A percentile compares a stretch with the other conserved stretches of the same genome.
These are phyloP conservation scores for Xerus rutilus DNA, from an alignment of 2,797 vertebrate genomes.

Conservation along the genomic window DNA sequence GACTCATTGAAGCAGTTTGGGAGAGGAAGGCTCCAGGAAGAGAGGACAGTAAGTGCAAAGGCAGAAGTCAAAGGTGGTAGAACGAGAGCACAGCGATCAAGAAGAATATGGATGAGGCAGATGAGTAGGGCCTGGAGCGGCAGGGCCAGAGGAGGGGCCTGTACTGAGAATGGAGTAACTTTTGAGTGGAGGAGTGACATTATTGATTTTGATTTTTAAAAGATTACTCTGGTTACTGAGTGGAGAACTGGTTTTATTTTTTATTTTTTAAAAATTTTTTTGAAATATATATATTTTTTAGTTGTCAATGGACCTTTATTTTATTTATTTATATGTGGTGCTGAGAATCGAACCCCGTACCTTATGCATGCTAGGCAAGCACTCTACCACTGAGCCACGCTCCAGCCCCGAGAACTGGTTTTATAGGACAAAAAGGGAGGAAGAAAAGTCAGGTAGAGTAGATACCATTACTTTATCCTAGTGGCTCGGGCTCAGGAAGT, in stretches of 20 bases:
- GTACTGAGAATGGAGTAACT: neutral
- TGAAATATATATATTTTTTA: no score
- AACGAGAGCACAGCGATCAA: neutral
- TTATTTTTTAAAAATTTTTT: neutral
- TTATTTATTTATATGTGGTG: no score
- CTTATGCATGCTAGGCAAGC: no score
- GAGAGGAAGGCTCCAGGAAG: neutral
- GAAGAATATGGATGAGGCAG: neutral
- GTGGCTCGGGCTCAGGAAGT: neutral
- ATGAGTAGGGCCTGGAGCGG: neutral
- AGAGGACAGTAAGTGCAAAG: neutral
- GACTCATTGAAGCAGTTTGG: neutral
- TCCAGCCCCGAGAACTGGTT: neutral
- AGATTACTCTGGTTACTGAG: neutral
- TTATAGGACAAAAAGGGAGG: neutral
- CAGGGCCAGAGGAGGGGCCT: neutral
- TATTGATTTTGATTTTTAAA: neutral
- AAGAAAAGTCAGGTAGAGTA: neutral
- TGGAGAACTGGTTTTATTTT: conserved; percentile 3
- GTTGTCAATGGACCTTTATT: no score
- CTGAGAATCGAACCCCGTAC: no score
- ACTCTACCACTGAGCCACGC: no score
- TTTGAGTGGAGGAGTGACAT: neutral
- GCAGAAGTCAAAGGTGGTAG: no score
- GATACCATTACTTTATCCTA: neutral